phyloP scores from a whole-genome alignment of 2,113 vertebrate species.

The Clarias macrocephalus region DNA sequence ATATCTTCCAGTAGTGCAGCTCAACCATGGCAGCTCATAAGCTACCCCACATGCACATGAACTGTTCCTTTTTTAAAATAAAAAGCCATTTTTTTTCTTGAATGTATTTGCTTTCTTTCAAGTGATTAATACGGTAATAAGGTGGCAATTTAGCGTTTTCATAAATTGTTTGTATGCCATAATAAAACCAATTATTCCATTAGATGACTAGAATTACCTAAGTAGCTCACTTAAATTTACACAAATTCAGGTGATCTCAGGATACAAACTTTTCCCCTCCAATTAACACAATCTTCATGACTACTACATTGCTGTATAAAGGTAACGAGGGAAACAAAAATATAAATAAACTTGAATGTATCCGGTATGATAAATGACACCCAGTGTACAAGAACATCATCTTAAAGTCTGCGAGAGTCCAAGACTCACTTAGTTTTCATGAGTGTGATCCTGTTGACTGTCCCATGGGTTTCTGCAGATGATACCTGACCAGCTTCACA shows the following conservation, averaged over 20 bases:
- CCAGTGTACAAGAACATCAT: neutral
- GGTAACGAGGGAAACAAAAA: neutral
- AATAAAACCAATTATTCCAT: neutral
- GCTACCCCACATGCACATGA: neutral
- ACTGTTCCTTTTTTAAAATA: neutral
- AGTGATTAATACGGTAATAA: neutral
- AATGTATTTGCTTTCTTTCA: neutral
- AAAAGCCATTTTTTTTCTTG: neutral
- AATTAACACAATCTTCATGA: neutral
- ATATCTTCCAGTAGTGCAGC: neutral
- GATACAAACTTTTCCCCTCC: neutral
- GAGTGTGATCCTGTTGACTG: slow-evolving; percentile 61
- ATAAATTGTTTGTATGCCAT: neutral
- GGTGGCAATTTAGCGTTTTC: neutral
- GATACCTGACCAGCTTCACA: slow-evolving; percentile 51
- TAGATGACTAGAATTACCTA: neutral
- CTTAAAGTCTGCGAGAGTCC: neutral
- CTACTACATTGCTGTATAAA: neutral
- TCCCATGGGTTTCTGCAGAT: slow-evolving; percentile 53
- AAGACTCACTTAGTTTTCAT: slow-evolving; percentile 65
- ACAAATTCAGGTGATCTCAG: neutral
- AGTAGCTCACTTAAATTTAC: neutral
- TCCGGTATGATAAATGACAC: neutral
- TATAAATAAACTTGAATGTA: neutral
- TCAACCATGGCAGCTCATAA: neutral